Evolutionary conservation across 2,797 vertebrate genomes (phyloP), one percentile per base, ranked within the genome.

Genomic region (Enoplosus armatus): DNA sequence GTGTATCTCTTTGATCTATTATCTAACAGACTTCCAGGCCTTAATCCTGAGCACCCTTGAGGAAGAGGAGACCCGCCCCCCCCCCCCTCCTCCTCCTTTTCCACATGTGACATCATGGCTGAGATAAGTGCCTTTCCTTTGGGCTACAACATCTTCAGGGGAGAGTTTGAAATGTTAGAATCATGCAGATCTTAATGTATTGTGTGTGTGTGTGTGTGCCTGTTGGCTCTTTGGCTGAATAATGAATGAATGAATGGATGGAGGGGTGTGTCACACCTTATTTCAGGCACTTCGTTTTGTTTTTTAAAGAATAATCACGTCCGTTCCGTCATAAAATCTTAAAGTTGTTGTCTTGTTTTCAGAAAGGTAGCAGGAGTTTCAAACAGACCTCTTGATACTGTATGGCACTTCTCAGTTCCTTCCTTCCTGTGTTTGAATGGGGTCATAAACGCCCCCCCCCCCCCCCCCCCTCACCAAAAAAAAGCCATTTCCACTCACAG

Each of bases 341-440:
- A 2, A 26, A 51, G 5, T 53, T 64, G 35, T 35, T 9, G 10
- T 2, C 66, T 64, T 63, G n/a, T 81, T 85, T 80, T 74, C 59
- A 65, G 66, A 89, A 84, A 85, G 64, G 35, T 50, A 59, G 79
- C 73, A 74, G 82, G 82, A 84, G 80, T 89, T 90, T 83, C 50
- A 8, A 84, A 87, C 63, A 26, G 67, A 86, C 81, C 87, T 88
- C 81, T 89, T 93, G 86, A 94, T 93, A 93, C 92, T 91, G 93
- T 93, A 94, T 90, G 88, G 86, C 91, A 89, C 92, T 92, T 94
- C 83, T 91, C 62, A 87, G 89, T 90, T 94, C 93, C 95, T 96
- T 96, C 95, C 95, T 96, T 96, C 95, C 95, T 96, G 95, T 95
- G 93, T 95, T 95, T 95, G 93, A 95, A 94, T 93, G 87, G 92